Base-by-base conservation (phyloP, 2,113 vertebrate genomes). In the Peromyscus californicus region DNA sequence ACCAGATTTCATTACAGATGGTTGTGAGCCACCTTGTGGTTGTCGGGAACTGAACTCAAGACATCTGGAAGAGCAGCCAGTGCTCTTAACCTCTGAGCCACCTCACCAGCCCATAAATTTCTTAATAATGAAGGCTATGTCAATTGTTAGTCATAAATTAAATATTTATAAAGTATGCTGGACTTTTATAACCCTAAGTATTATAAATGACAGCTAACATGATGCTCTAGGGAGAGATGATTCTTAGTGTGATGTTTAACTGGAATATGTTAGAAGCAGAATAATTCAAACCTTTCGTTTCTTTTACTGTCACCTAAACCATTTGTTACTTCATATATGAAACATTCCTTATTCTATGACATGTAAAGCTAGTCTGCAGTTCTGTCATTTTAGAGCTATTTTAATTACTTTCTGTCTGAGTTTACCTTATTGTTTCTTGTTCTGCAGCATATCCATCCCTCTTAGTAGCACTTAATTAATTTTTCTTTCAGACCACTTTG, bases 371-470 rank as follows among this genome's bases (percentile, higher is more conserved):
- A 67, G 45, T 82, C 54, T 79, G 45, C 59, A 86, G 45, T 74
- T 74, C 69, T 93, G 7, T 91, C 22, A 90, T 74, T 89, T 95
- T n/a, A 92, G 29, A 79, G 6, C 26, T 79, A 19, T 92, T 90
- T 84, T 80, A 86, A 29, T 75, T 89, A 59, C 94, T 95, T 97
- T 75, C 69, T 74, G 51, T 3, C 74, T 70, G 36, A 65, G 79
- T 89, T 91, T 57, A 8, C 86, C 88, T 79, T 67, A 31, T 80
- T 33, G 79, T 84, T 61, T 69, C 31, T 29, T 21, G 84, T 57
- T 95, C 54, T 94, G 6, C 5, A 86, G 2, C 69, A 45, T 94
- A 48, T 79, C 45, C 7, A 0, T 95, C 61, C 10, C 26, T 93
- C 2, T 36, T 93, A 74, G 36, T 61, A 90, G 31, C 26, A 63